Evolutionary conservation across 92 coral and sea anemone species (phyloP), one percentile per base, ranked within the genome.

Genomic region (Umimayanthus kanabou): DNA sequence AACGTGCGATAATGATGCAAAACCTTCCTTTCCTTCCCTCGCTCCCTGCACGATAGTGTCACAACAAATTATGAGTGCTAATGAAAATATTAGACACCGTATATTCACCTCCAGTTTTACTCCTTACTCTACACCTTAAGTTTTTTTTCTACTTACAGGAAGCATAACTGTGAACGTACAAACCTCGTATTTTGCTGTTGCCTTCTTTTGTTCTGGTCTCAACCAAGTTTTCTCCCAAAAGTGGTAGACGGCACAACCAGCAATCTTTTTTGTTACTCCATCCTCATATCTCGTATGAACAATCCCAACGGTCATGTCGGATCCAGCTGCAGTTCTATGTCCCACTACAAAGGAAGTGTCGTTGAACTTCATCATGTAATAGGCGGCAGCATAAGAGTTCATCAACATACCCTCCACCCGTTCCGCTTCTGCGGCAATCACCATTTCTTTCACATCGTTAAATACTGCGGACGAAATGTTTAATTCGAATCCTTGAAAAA

Each of bases 301-400:
- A 9, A 82, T 67, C 67, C 86, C 86, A 42, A 82, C 86, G 16
- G 86, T 82, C 20, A 82, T 40, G 6, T 82, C 86, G 7, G 76
- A 49, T 37, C 42, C 77, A 1, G 86, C 40, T 5, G 57, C 25
- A n/a, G 18, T 20, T 28, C 40, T 47, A 23, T 42, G 61, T 6
- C 30, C 86, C 11, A 82, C 86, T 30, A 15, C 57, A 14, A 82
- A 40, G 9, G 39, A 26, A 14, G 86, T 23, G 5, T 14, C 45
- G 86, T 82, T 67, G 18, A 40, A 30, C n/a, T 69, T 65, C 39
- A 39, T 82, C 40, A 82, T n/a, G 58, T 67, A 69, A 47, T 82
- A 82, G 16, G 76, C 76, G 39, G 86, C 76, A 10, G 37, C 47
- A 25, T 66, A 82, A 5, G 6, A 22, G 77, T 82, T 82, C 76